phyloP scores from a whole-genome alignment of 2,888 invertebrate species.

The Camponotus fellah region DNA sequence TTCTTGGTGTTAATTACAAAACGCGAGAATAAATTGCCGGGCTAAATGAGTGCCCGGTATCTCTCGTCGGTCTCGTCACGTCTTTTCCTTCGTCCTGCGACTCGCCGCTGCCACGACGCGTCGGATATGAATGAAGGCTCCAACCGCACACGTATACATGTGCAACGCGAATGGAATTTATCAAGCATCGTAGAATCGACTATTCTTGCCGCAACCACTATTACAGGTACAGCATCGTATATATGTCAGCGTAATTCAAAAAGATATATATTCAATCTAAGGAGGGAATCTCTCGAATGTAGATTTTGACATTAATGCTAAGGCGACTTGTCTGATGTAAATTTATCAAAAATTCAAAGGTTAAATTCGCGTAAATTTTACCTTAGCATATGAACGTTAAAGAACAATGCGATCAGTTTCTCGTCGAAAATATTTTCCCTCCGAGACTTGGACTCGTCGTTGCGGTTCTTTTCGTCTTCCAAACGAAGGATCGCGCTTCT shows the following conservation, averaged over 20 bases:
- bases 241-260: background rate
- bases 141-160: slow-evolving; percentile 29
- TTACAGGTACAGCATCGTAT: background rate
- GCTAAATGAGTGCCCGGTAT: slow-evolving; percentile 77
- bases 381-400: background rate
- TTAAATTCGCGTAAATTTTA: background rate
- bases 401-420: background rate
- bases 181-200: slow-evolving; percentile 67
- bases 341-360: background rate
- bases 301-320: background rate
- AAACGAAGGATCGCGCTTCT: slow-evolving; percentile 40
- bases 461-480: slow-evolving; percentile 41
- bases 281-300: background rate
- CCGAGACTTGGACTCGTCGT: slow-evolving; percentile 24
- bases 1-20: slow-evolving; percentile 84
- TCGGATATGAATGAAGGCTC: slow-evolving; percentile 70
- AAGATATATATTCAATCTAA: background rate
- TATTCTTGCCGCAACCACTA: background rate
- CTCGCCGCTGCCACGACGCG: slow-evolving; percentile 58
- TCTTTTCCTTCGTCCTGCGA: slow-evolving; percentile 57
- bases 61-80: slow-evolving; percentile 64
- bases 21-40: slow-evolving; percentile 83
- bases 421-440: slow-evolving; percentile 19
- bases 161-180: slow-evolving; percentile 65
- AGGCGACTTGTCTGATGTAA: background rate